phyloP scores from a whole-genome alignment of 1,140 invertebrate genomes.

The Neelides sp. region DNA sequence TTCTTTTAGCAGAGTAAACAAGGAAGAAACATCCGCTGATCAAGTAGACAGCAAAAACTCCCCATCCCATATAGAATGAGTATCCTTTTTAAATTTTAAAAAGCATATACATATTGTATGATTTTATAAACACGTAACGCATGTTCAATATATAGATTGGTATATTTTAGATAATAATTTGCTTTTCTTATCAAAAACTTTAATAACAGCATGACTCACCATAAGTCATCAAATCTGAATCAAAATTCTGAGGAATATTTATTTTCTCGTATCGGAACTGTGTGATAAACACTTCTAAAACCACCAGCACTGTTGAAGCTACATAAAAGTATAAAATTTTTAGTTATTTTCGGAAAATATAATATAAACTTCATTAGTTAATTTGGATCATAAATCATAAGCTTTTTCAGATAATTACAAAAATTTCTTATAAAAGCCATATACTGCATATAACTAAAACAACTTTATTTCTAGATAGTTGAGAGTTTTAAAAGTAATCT shows the following conservation, averaged over 20 bases:
- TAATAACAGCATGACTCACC: too few species aligned
- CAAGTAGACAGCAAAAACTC: slow-evolving; percentile 59
- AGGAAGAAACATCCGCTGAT: slow-evolving; percentile 58
- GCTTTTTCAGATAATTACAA: neutral
- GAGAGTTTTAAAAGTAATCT: too few species aligned
- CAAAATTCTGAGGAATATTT: neutral
- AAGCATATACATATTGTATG: slow-evolving; percentile 40
- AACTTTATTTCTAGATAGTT: too few species aligned
- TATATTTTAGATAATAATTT: too few species aligned
- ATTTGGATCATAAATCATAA: neutral
- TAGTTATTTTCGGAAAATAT: neutral
- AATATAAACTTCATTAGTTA: neutral
- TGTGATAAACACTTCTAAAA: neutral
- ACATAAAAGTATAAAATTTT: neutral
- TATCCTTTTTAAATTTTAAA: too few species aligned
- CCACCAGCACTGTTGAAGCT: neutral
- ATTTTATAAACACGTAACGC: neutral
- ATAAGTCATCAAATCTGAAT: too few species aligned
- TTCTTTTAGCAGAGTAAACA: slow-evolving; percentile 59
- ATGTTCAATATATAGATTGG: neutral
- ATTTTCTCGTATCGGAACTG: neutral
- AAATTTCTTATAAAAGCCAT: neutral
- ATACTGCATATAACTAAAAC: neutral
- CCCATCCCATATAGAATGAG: slow-evolving; percentile 65
- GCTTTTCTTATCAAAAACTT: too few species aligned